Evolutionary conservation across 2,888 invertebrate species (phyloP), one percentile per base, ranked within the genome.

Genomic region (Drosophila pseudotakahashii): DNA sequence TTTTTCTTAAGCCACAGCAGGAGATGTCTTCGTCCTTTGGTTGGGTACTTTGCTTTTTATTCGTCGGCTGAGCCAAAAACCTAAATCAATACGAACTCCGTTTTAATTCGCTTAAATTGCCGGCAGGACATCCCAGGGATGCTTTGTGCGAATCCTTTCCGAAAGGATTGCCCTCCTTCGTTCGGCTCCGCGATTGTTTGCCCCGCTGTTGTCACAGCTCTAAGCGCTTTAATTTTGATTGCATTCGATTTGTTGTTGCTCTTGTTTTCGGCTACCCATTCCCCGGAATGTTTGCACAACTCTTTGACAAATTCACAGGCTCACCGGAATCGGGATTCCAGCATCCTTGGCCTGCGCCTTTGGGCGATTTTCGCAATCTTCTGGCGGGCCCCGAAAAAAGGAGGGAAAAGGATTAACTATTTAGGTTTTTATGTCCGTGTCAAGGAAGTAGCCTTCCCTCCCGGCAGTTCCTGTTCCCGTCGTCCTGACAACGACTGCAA

Each of bases 61-160:
- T 34, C 11, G 1, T 13, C 4, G 34, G 41, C 60, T 44, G 47
- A 11, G 53, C 66, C 47, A 13, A 52, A 52, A 77, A 80, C 82
- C 85, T 79, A 78, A 85, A 85, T 84, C 85, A 87, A 85, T 87
- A 75, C 68, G 59, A 81, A 83, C 68, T 73, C 75, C 75, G 76
- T 71, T 81, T 88, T 87, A 87, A 87, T 87, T 88, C 88, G 87
- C 88, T 88, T 88, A 88, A 88, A 86, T 86, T 88, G 80, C 76
- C 78, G 76, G 75, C 82, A 80, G 80, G 85, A 82, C 80, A 78
- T 77, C 60, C 61, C 57, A 34, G 60, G 47, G 55, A 57, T 45
- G 45, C 14, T 72, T 78, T 84, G 76, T 74, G 85, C 75, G 57
- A 67, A 72, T 74, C 26, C 26, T 26, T 76, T 55, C 70, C 77